These are phyloP conservation scores for Pandemis corylana DNA, from an alignment of 2,888 invertebrate genomes.

Conservation along the genomic window DNA sequence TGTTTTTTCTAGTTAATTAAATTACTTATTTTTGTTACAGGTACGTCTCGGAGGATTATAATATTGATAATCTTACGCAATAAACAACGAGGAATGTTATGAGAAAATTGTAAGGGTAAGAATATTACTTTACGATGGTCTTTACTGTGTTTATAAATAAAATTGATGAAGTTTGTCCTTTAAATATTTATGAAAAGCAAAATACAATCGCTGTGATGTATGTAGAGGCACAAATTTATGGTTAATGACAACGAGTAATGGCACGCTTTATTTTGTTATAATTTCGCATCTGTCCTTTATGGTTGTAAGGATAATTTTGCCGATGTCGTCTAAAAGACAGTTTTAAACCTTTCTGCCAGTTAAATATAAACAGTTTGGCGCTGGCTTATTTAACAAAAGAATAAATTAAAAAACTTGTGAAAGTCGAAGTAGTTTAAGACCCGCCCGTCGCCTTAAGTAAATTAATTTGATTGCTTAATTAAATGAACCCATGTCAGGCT, in stretches of 20 bases:
- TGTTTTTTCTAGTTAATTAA: constrained; percentile 20
- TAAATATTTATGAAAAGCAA: constrained; percentile 7
- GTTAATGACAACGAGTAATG: too few relatives aligned
- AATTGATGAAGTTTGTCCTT: constrained; percentile 21
- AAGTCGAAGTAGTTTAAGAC: neutral
- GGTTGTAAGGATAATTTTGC: too few relatives aligned
- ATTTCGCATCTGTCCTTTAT: too few relatives aligned
- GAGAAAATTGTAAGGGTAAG: constrained; percentile 29
- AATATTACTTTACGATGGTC: constrained; percentile 9
- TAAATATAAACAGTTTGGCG: too few relatives aligned
- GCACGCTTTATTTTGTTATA: too few relatives aligned
- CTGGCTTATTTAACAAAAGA: too few relatives aligned
- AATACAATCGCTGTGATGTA: too few relatives aligned
- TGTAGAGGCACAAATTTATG: too few relatives aligned
- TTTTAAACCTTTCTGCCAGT: too few relatives aligned
- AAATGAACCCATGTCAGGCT: constrained; percentile 9
- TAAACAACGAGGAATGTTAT: constrained; percentile 18
- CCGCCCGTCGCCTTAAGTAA: neutral
- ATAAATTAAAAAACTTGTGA: neutral
- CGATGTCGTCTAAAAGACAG: too few relatives aligned
- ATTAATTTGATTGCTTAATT: constrained; percentile 2
- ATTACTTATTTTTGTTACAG: constrained; percentile 33
- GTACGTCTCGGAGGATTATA: constrained; percentile 15
- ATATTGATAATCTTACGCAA: neutral
- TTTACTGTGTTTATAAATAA: constrained; percentile 14